Base-by-base conservation (phyloP, 1,140 invertebrate genomes). In the Temnothorax curvispinosus region DNA sequence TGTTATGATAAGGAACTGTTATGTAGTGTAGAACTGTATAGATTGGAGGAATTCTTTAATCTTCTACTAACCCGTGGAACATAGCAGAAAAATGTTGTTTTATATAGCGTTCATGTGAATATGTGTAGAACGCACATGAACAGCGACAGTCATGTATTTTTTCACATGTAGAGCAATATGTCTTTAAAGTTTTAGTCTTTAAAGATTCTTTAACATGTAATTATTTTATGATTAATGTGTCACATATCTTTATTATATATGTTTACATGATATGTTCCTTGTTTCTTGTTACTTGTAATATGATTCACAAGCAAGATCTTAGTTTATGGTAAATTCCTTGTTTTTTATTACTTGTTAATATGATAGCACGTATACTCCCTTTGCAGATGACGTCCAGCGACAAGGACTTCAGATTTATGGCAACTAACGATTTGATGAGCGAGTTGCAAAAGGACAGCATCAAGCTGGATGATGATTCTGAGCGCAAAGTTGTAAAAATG, bases 331-430 rank as follows among this genome's bases (percentile, higher is more conserved):
- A 27, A 27, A 27, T 6, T 50, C n/a, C 21, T 44, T 41, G 3
- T 32, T 38, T 84, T 4, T 13, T 44, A 1, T 76, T 62, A 18
- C 13, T 21, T 47, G 3, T 4, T n/a, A 47, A 71, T 38, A 38
- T 21, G 9, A 35, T n/a, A 27, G 18, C 13, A 8, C 0, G 6
- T 38, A 7, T 69, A 58, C 81, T 82, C 27, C 71, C 72, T 84
- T 95, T 94, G 60, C 93, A 99, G 99, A 99, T 99, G 99, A 99
- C 98, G 88, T 99, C 99, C 67, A 98, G 97, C 93, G 99, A 99
- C 95, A 99, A 99, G 96, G 99, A 99, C 95, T 99, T 99, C 94
- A 97, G 99, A 64, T 99, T 99, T 96, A 99, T 99, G 99, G 99
- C 99, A 56, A 99, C 99, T 69, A 99, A 99, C 96, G 99, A 99